These are phyloP conservation scores for Ditula angustiorana DNA, from an alignment of 2,888 invertebrate species.

Conservation along the genomic window DNA sequence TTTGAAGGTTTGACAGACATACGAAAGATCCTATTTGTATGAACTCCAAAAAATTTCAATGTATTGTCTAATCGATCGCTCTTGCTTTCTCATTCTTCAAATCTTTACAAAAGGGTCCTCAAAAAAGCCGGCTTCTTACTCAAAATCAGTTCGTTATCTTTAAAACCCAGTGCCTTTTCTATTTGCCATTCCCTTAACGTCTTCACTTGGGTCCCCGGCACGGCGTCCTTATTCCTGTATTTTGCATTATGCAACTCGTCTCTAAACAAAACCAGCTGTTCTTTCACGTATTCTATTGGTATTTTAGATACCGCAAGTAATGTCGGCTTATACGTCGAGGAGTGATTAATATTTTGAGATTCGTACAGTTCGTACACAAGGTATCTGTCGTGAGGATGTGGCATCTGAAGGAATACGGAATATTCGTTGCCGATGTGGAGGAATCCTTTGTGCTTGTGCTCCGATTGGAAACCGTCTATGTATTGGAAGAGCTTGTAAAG, in stretches of 20 bases:
- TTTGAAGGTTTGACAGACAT: too few species aligned
- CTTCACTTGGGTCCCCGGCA: constrained; percentile 72
- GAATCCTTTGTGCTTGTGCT: constrained; percentile 64
- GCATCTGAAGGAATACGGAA: constrained; percentile 64
- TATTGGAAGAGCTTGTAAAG: constrained; percentile 71
- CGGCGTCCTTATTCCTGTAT: constrained; percentile 60
- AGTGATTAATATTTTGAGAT: constrained; percentile 60
- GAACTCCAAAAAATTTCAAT: too few species aligned
- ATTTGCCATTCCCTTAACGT: constrained; percentile 78
- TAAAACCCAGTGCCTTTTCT: constrained; percentile 55
- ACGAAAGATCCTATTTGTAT: too few species aligned
- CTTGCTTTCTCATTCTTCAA: too few species aligned
- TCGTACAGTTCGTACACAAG: constrained; percentile 74
- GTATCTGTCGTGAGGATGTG: constrained; percentile 65
- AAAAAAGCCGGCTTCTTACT: not conserved
- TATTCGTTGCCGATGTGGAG: constrained; percentile 75
- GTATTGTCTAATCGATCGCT: too few species aligned
- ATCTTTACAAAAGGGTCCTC: not conserved
- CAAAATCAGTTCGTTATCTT: constrained; percentile 46
- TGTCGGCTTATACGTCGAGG: constrained; percentile 57
- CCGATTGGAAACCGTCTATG: constrained; percentile 68
- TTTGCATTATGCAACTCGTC: constrained; percentile 67
- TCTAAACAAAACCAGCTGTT: constrained; percentile 64
- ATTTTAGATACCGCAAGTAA: constrained; percentile 70
- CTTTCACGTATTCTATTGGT: constrained; percentile 68